phyloP scores from a whole-genome alignment of 2,797 vertebrate species.

The Centroberyx gerrardi region DNA sequence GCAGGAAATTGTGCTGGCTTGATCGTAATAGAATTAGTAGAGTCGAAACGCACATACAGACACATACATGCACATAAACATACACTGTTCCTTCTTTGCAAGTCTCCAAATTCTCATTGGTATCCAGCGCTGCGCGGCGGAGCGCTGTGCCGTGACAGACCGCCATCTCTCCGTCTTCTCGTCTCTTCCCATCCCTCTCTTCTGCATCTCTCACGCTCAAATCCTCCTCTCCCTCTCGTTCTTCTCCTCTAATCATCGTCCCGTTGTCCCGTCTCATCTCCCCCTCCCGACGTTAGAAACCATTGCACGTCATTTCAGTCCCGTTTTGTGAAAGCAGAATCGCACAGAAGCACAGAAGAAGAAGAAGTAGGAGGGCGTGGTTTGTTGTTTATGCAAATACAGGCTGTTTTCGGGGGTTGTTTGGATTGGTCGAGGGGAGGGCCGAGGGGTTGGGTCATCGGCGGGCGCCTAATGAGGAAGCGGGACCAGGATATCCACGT shows the following conservation, averaged over 20 bases:
- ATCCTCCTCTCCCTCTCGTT: constrained; percentile 38
- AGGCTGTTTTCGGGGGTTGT: constrained; percentile 57
- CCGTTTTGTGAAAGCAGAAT: constrained; percentile 73
- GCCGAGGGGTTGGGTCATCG: constrained; percentile 17
- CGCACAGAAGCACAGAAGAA: constrained; percentile 80
- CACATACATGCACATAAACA: constrained; percentile 72
- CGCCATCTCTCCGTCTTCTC: constrained; percentile 27
- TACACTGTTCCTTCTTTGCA: constrained; percentile 45
- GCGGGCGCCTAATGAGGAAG: constrained; percentile 91
- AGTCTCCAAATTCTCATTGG: constrained; percentile 48
- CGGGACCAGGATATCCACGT: constrained; percentile 96
- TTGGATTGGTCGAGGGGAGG: constrained; percentile 42
- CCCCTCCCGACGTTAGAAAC: neutral
- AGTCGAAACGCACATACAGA: constrained; percentile 65
- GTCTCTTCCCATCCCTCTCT: constrained; percentile 20
- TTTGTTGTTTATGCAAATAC: constrained; percentile 68
- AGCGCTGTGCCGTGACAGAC: constrained; percentile 17
- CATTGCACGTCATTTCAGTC: constrained; percentile 29
- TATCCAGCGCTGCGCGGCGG: constrained; percentile 37
- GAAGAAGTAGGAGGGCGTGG: constrained; percentile 65
- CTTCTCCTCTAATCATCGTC: constrained; percentile 27
- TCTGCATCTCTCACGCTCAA: constrained; percentile 27
- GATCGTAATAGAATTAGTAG: constrained; percentile 52
- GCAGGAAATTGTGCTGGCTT: constrained; percentile 69
- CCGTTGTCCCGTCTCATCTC: constrained; percentile 10